Evolutionary conservation across 2,888 invertebrate species (phyloP).

Genomic region (Muscina levida): DNA sequence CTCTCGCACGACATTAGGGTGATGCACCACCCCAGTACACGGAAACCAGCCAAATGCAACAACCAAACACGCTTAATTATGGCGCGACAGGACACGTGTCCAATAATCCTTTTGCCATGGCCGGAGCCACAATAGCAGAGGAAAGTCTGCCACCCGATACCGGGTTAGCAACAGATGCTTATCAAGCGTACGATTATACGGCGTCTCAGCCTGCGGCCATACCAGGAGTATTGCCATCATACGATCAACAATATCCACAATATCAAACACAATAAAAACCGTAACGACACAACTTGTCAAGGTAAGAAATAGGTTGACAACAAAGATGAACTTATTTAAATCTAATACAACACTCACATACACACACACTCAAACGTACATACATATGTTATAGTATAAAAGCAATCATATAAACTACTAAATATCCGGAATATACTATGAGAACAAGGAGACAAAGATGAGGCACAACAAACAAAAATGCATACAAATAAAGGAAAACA

Average conservation of each 20-base stretch:
- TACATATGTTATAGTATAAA: conserved; percentile 11
- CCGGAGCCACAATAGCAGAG: conserved; percentile 81
- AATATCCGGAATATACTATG: conserved; percentile 39
- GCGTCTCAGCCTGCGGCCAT: conserved; percentile 59
- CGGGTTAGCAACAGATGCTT: conserved; percentile 45
- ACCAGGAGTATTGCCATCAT: conserved; percentile 65
- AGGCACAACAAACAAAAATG: conserved; percentile 9
- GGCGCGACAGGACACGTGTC: conserved; percentile 83
- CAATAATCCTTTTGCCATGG: conserved; percentile 81
- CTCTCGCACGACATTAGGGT: conserved; percentile 68
- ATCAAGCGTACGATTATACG: conserved; percentile 63
- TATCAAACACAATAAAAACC: conserved; percentile 61
- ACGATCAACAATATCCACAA: conserved; percentile 73
- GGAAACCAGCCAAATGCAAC: conserved; percentile 77
- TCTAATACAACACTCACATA: too few relatives aligned
- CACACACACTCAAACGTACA: conserved; percentile 34
- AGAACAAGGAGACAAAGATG: too few relatives aligned
- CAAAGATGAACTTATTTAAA: too few relatives aligned
- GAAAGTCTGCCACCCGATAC: conserved; percentile 83
- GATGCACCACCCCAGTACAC: conserved; percentile 74
- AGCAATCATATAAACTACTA: too few relatives aligned
- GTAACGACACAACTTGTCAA: neutral
- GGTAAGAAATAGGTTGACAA: neutral
- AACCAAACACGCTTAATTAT: conserved; percentile 81
- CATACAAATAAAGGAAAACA: conserved; percentile 15